Evolutionary conservation across 2,888 invertebrate species (phyloP).

Genomic region (Ceraclea dissimilis): DNA sequence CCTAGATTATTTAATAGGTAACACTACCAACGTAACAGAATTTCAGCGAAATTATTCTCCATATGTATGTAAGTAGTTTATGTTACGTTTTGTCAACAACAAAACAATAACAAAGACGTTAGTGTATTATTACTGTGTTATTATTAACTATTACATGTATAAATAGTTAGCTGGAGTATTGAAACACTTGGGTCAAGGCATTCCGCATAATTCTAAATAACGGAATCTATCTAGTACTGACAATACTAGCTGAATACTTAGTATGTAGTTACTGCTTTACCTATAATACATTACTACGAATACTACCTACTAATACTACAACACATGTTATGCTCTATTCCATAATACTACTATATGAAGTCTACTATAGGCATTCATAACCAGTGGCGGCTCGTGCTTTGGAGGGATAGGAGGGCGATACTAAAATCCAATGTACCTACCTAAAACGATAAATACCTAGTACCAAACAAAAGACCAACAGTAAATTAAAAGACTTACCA

Average conservation of each 20-base stretch:
- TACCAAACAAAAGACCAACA: no score
- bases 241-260: no score
- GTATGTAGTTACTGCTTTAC: neutral
- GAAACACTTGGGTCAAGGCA: slow-evolving; percentile 13
- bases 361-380: neutral
- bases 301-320: neutral
- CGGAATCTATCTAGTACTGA: slow-evolving; percentile 1
- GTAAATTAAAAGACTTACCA: no score
- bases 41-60: no score
- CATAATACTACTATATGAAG: neutral
- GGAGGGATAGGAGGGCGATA: no score
- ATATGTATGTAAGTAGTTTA: no score
- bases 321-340: neutral
- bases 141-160: no score
- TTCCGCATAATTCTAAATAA: slow-evolving; percentile 10
- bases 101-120: neutral
- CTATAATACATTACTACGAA: neutral
- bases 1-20: no score
- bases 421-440: no score
- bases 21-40: no score
- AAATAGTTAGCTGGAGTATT: neutral
- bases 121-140: neutral
- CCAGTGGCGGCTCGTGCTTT: no score
- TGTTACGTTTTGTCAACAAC: slow-evolving; percentile 1
- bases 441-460: no score